Base-by-base conservation (phyloP, 2,888 invertebrate genomes). In the Lepidocyrtinus sp. region DNA sequence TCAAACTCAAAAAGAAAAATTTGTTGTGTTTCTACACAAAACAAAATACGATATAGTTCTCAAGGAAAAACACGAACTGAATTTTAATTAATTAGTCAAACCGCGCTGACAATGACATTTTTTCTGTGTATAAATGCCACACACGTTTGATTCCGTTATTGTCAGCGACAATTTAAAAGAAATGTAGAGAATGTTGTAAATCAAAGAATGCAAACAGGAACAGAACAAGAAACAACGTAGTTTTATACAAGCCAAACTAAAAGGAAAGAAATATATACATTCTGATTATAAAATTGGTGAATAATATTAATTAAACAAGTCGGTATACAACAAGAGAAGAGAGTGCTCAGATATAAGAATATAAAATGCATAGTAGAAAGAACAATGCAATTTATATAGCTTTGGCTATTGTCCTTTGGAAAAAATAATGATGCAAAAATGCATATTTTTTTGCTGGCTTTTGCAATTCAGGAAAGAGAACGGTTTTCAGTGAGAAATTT, bases 1-100 rank as follows among this genome's bases (percentile, higher is more conserved):
- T 65, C 22, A 50, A 50, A 50, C 64, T 24, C 21, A 69, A 46
- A 63, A n/a, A 59, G 17, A 19, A 17, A 17, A 59, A 59, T 59
- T 17, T n/a, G n/a, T n/a, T n/a, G n/a, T n/a, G n/a, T n/a, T n/a
- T n/a, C n/a, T n/a, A n/a, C n/a, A n/a, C n/a, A n/a, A n/a, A n/a
- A n/a, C n/a, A n/a, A n/a, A 50, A 2, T 50, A 50, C 36, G 36
- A 12, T 36, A 7, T 5, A 36, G 12, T 7, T 36, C 5, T 36
- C 5, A 7, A 36, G 5, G 12, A 5, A 36, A 36, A 36, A 36
- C 36, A 36, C 5, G 36, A 36, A 36, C 36, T 36, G 12, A 7
- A 12, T 7, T 7, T 36, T 36, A 36, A 36, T 36, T 36, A 36
- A 7, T 36, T 12, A 36, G 36, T 36, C 36, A 36, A 36, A 36